Percentiles rank a stretch among this genome's conserved stretches.
Evolutionary conservation across 2,888 invertebrate genomes (phyloP).

Genomic region (Ornithoptera alexandrae): DNA sequence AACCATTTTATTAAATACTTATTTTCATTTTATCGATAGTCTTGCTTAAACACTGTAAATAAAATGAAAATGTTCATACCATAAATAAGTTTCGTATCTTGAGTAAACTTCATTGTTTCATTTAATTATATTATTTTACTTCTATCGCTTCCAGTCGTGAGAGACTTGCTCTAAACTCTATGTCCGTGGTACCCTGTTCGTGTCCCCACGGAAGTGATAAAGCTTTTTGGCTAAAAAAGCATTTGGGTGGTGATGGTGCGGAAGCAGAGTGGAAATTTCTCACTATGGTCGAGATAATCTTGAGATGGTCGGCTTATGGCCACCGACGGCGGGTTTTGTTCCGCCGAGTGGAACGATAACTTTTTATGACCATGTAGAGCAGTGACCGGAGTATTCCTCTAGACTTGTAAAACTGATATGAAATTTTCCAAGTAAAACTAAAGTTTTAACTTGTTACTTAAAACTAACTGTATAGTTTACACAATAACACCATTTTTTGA

Average conservation of each 20-base stretch:
- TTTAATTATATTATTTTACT: too few relatives aligned
- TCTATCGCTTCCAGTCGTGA: neutral
- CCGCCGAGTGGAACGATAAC: slow-evolving; percentile 57
- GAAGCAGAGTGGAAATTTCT: slow-evolving; percentile 70
- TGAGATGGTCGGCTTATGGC: slow-evolving; percentile 44
- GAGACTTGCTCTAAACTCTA: neutral
- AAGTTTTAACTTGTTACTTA: too few relatives aligned
- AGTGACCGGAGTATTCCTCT: slow-evolving; percentile 37
- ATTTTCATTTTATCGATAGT: too few relatives aligned
- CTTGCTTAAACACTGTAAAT: too few relatives aligned
- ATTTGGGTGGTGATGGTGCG: slow-evolving; percentile 71
- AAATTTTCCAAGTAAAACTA: neutral
- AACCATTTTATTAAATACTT: too few relatives aligned
- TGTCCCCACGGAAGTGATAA: slow-evolving; percentile 78
- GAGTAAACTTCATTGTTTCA: too few relatives aligned
- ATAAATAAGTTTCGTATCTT: too few relatives aligned
- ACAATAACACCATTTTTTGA: neutral
- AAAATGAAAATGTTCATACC: too few relatives aligned
- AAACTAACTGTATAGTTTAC: too few relatives aligned
- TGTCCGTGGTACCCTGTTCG: slow-evolving; percentile 51
- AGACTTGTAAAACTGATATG: slow-evolving; percentile 16
- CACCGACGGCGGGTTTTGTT: slow-evolving; percentile 39
- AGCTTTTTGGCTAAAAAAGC: slow-evolving; percentile 78
- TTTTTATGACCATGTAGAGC: slow-evolving; percentile 40
- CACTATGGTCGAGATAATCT: slow-evolving; percentile 61